Conservation (phyloP, 2,888 invertebrate genomes). For the Eupithecia abbreviata region DNA sequence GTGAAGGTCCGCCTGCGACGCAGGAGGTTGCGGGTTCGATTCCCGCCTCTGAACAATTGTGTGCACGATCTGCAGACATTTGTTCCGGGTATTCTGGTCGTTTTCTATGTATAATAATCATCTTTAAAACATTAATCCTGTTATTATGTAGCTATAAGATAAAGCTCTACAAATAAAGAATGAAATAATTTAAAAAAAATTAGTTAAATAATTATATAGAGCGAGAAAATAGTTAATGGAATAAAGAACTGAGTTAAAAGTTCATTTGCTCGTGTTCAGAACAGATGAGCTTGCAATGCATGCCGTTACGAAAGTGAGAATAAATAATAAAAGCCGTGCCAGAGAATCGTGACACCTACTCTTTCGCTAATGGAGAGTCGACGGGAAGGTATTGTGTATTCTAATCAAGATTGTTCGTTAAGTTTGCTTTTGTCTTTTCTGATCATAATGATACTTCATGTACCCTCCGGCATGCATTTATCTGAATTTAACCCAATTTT, state of each 20-base stretch:
- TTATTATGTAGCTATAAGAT: not conserved
- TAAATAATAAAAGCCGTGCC: conserved; percentile 78
- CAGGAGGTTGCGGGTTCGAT: too few species aligned
- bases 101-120: too few species aligned
- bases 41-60: too few species aligned
- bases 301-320: conserved; percentile 67
- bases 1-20: too few species aligned
- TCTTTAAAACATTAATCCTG: not conserved
- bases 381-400: conserved; percentile 69
- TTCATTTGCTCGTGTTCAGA: conserved; percentile 70
- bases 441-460: conserved; percentile 46
- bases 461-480: conserved; percentile 38
- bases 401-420: conserved; percentile 79
- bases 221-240: conserved; percentile 1
- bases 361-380: conserved; percentile 78
- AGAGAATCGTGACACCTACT: conserved; percentile 79
- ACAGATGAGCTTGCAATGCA: conserved; percentile 58
- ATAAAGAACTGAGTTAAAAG: conserved; percentile 53
- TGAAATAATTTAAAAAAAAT: not conserved
- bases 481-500: conserved; percentile 16
- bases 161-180: not conserved
- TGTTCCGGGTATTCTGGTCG: too few species aligned
- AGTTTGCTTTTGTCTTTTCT: conserved; percentile 65
- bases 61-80: too few species aligned
- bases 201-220: not conserved